A percentile compares a stretch with the other conserved stretches of the same genome.
These are phyloP conservation scores for Drosophila quinaria DNA, from an alignment of 2,888 invertebrate genomes.

Conservation along the genomic window DNA sequence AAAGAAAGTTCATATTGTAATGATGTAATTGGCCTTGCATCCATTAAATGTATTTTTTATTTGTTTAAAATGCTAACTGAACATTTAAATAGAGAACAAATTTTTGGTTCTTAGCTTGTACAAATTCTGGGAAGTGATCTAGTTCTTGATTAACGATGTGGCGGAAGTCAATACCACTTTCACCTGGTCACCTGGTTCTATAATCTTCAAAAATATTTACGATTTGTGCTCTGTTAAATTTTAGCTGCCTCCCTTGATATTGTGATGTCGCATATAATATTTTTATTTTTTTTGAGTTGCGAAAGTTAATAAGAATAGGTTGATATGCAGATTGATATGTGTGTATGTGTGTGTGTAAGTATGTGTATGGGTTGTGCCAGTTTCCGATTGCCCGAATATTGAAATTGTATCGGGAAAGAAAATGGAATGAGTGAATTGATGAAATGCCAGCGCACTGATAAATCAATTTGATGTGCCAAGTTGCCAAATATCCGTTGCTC, in stretches of 20 bases:
- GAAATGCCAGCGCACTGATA: constrained; percentile 7
- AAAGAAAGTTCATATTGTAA: too few relatives aligned
- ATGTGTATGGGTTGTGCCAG: constrained; percentile 5
- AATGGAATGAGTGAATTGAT: constrained; percentile 15
- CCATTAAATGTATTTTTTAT: too few relatives aligned
- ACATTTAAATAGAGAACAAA: too few relatives aligned
- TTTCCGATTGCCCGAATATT: constrained; percentile 31
- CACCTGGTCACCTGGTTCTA: too few relatives aligned
- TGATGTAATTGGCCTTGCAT: too few relatives aligned
- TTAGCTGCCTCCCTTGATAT: not conserved
- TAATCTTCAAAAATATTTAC: too few relatives aligned
- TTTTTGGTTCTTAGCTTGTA: too few relatives aligned
- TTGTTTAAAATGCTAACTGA: too few relatives aligned
- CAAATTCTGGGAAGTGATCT: too few relatives aligned
- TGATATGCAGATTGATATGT: constrained; percentile 33
- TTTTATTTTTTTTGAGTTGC: constrained; percentile 1
- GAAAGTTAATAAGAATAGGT: constrained; percentile 35
- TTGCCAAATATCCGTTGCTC: constrained; percentile 13
- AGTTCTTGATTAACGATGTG: too few relatives aligned
- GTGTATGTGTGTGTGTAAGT: constrained; percentile 10
- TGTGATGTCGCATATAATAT: constrained; percentile 19
- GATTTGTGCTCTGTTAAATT: too few relatives aligned
- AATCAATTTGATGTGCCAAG: constrained; percentile 21
- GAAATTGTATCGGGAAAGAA: constrained; percentile 38
- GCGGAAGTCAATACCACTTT: too few relatives aligned